Conservation (phyloP, 2,888 invertebrate genomes). For the Calameuta pallipes region DNA sequence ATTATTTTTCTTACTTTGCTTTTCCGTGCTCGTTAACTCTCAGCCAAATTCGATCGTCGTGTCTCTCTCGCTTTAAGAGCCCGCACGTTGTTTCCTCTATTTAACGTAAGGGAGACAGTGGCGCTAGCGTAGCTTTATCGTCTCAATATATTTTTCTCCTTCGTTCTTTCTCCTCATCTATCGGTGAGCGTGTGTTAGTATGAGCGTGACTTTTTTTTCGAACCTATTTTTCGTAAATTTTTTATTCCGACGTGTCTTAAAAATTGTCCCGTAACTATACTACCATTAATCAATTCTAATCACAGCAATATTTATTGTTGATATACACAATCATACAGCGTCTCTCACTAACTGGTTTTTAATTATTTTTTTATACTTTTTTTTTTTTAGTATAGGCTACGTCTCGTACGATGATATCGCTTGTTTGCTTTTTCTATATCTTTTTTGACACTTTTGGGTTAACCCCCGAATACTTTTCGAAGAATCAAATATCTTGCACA, state of each 20-base stretch:
- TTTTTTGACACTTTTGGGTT: neutral
- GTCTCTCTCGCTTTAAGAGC: constrained; percentile 18
- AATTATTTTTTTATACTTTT: constrained; percentile 31
- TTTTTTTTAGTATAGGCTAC: constrained; percentile 34
- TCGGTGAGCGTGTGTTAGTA: neutral
- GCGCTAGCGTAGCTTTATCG: neutral
- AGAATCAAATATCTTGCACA: neutral
- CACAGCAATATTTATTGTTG: constrained; percentile 67
- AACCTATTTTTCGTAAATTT: constrained; percentile 19
- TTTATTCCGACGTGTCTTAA: constrained; percentile 46
- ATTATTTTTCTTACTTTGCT: neutral
- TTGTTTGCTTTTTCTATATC: neutral
- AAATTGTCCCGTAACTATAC: constrained; percentile 63
- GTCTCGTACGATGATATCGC: constrained; percentile 26
- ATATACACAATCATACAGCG: constrained; percentile 66
- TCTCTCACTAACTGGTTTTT: constrained; percentile 61
- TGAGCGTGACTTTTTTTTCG: neutral
- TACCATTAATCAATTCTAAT: constrained; percentile 65
- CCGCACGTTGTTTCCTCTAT: neutral
- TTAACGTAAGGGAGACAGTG: neutral
- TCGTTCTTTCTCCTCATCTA: constrained; percentile 16
- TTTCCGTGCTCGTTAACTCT: neutral
- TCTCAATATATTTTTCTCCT: constrained; percentile 10
- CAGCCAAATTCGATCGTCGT: neutral
- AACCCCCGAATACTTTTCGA: neutral